Percentiles rank a stretch among this genome's conserved stretches.
Conservation (phyloP, 1,140 invertebrate species). For the Lanistes nyassanus region DNA sequence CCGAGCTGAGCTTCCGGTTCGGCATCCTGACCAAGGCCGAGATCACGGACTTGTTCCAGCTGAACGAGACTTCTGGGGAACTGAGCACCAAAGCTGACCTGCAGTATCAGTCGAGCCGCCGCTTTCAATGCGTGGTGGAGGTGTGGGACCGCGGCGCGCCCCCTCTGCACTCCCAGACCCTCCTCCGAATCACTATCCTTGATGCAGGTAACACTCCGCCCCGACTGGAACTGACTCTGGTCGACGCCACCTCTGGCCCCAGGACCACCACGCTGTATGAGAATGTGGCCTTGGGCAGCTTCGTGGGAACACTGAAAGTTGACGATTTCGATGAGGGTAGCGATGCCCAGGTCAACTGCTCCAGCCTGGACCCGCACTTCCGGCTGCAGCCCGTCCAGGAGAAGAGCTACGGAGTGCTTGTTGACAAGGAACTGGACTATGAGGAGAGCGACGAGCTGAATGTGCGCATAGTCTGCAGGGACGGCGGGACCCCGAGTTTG, state of each 20-base stretch:
- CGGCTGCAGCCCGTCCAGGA: constrained; percentile 17
- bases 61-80: constrained; percentile 86
- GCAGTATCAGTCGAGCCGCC: constrained; percentile 25
- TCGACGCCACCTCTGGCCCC: constrained; percentile 10
- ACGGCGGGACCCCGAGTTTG: constrained; percentile 70
- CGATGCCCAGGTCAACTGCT: constrained; percentile 79
- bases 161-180: constrained; percentile 14
- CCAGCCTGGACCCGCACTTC: constrained; percentile 39
- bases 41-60: constrained; percentile 71
- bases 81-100: constrained; percentile 73
- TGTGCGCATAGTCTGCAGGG: constrained; percentile 86
- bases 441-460: constrained; percentile 85
- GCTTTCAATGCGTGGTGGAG: constrained; percentile 34
- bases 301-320: constrained; percentile 85
- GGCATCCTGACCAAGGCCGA: constrained; percentile 39
- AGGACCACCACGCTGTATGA: constrained; percentile 79
- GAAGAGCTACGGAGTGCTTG: constrained; percentile 59
- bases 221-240: constrained; percentile 16
- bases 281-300: constrained; percentile 87
- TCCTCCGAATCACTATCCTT: constrained; percentile 19
- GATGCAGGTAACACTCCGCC: constrained; percentile 32
- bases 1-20: constrained; percentile 50
- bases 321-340: constrained; percentile 86
- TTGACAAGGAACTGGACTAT: constrained; percentile 75
- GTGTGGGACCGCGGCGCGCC: constrained; percentile 32